These are phyloP conservation scores for Myotis vivesi DNA, from an alignment of 2,797 vertebrate genomes.

Conservation along the genomic window DNA sequence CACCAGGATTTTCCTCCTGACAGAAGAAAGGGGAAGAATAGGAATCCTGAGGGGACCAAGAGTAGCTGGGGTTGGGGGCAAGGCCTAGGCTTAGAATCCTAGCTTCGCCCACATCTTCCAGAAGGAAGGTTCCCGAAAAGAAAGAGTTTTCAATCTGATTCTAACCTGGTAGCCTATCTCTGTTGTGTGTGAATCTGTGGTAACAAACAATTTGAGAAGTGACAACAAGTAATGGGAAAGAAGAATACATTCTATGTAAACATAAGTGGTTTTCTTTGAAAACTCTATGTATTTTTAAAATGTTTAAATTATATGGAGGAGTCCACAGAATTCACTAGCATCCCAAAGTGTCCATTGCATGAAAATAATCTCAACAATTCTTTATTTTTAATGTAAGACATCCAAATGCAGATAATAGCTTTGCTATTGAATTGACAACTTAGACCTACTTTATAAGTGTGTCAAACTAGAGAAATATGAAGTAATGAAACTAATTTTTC, in stretches of 20 bases:
- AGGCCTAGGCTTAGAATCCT: background rate
- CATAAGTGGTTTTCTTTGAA: constrained; percentile 21
- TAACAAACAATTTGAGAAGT: background rate
- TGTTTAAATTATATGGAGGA: background rate
- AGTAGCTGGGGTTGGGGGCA: background rate
- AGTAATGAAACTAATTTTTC: constrained; percentile 55
- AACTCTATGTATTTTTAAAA: background rate
- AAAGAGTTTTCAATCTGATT: background rate
- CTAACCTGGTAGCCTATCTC: background rate
- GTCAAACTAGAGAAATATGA: constrained; percentile 45
- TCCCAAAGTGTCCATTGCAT: background rate
- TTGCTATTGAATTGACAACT: background rate
- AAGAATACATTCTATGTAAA: background rate
- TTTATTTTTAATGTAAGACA: background rate
- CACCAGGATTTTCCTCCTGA: background rate
- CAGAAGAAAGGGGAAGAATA: background rate
- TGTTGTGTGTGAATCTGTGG: background rate
- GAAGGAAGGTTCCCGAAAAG: background rate
- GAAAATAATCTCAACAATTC: background rate
- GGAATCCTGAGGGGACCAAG: background rate
- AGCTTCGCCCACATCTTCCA: background rate
- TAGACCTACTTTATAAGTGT: constrained; percentile 9
- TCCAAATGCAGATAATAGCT: background rate
- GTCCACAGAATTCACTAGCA: background rate
- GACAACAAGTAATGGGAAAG: background rate